Evolutionary conservation across 2,113 vertebrate species (phyloP), one percentile per base, ranked within the genome.

Genomic region (Cathartes aura): DNA sequence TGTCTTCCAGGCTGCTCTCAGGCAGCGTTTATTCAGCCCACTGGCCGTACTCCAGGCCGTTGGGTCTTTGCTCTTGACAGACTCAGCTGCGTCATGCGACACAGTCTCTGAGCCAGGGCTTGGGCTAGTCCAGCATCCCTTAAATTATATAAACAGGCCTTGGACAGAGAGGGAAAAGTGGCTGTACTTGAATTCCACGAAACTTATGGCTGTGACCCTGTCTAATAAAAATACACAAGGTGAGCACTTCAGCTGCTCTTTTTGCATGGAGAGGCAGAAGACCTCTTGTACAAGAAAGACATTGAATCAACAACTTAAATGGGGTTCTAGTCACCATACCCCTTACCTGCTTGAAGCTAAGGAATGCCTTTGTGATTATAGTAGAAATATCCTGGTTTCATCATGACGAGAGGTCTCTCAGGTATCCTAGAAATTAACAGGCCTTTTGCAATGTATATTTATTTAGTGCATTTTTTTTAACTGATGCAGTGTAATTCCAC

Each of bases 381-480:
- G 32, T 43, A 47, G 55, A 52, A 71, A 78, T 48, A 86, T 34
- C 26, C 43, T 60, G 17, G 2, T 95, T 67, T 66, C 18, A 36
- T 48, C 4, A 6, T 22, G 34, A n/a, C 3, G 3, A 45, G 56
- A 80, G 26, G 14, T 50, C 24, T 74, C 27, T 18, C 18, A n/a
- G 36, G 7, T 55, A 32, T 21, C 66, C 38, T 48, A 88, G 66
- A 95, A 92, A 73, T 67, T 71, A 84, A 52, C 38, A 83, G 24
- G 22, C n/a, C 34, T 84, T 94, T 89, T 52, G n/a, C 63, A 92
- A 84, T 34, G 15, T 70, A 3, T 62, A 70, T 83, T 82, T 87
- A 89, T 81, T 68, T 42, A 53, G 29, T 83, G 34, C 2, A 27
- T 73, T 64, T 67, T 4, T 30, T 63, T 7, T 36, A 84, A 67